Percentiles rank a stretch among this genome's conserved stretches.
These are phyloP conservation scores for Macrostomum lignano DNA, from an alignment of 1,140 invertebrate genomes.

Conservation along the genomic window DNA sequence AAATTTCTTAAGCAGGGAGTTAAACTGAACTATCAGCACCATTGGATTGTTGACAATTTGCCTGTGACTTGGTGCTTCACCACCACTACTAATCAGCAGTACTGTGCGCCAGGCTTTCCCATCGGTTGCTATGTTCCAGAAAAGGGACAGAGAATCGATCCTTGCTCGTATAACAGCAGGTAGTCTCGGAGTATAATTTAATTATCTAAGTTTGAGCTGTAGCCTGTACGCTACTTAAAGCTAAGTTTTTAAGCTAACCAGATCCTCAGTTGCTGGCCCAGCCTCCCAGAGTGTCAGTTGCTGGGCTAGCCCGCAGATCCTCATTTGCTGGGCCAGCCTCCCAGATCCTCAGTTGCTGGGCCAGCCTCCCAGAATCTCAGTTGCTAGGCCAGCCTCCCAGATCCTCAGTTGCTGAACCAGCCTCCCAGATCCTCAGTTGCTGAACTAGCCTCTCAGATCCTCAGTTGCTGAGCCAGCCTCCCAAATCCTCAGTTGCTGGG, in stretches of 20 bases:
- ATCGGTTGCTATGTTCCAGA: slow-evolving; percentile 77
- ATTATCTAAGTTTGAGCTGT: too few species aligned
- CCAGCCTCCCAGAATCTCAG: too few species aligned
- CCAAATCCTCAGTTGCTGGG: too few species aligned
- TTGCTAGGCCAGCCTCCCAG: too few species aligned
- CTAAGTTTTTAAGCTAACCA: slow-evolving; percentile 10
- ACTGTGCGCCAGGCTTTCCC: slow-evolving; percentile 79
- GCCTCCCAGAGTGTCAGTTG: background rate
- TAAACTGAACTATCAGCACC: slow-evolving; percentile 84
- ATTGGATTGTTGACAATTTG: slow-evolving; percentile 73
- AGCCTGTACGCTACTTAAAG: background rate
- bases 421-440: too few species aligned
- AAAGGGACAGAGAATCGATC: slow-evolving; percentile 34
- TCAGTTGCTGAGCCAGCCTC: too few species aligned
- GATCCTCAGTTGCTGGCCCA: slow-evolving; percentile 8
- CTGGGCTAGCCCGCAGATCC: background rate
- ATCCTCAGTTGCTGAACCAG: too few species aligned
- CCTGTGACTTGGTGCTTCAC: slow-evolving; percentile 66
- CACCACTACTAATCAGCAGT: slow-evolving; percentile 41
- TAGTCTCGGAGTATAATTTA: too few species aligned
- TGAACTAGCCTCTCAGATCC: too few species aligned
- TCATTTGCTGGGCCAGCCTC: too few species aligned
- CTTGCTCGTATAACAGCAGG: slow-evolving; percentile 24
- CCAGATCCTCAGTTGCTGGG: too few species aligned
- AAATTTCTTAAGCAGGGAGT: slow-evolving; percentile 61